Conservation (phyloP, 1,140 invertebrate genomes). For the Sminthurides bifidus region DNA sequence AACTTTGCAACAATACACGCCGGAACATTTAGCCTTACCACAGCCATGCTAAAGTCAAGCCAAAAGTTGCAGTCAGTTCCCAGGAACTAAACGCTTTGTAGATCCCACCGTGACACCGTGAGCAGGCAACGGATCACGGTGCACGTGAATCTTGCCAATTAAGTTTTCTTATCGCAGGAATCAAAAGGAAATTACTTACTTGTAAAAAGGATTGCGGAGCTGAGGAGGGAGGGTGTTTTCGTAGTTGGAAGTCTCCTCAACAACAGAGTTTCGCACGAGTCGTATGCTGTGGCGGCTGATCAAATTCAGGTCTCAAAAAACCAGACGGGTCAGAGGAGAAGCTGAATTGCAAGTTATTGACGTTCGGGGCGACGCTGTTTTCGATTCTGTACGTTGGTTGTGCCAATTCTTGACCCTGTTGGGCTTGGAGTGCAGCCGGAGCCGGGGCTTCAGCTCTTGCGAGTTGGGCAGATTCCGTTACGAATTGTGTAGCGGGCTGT, state of each 20-base stretch:
- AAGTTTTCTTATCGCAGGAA: background rate
- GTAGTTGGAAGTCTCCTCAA: slow-evolving; percentile 11
- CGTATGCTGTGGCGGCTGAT: background rate
- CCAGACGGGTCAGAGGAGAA: background rate
- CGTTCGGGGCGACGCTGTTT: background rate
- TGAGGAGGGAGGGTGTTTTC: slow-evolving; percentile 16
- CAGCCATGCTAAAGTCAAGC: no score
- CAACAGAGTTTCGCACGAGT: slow-evolving; percentile 15
- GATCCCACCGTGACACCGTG: no score
- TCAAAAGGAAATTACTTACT: slow-evolving; percentile 9
- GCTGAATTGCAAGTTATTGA: background rate
- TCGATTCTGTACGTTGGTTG: background rate
- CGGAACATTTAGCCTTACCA: no score
- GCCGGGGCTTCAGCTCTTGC: slow-evolving; percentile 2
- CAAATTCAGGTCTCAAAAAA: background rate
- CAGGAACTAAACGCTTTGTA: no score
- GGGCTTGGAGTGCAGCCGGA: background rate
- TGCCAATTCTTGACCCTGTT: background rate
- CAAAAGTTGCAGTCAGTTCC: no score
- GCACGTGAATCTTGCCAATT: background rate
- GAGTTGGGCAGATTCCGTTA: background rate
- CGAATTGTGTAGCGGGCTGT: background rate
- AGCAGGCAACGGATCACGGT: background rate
- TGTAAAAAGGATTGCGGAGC: slow-evolving; percentile 26
- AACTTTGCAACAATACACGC: no score